Evolutionary conservation across 2,113 vertebrate species (phyloP), one percentile per base, ranked within the genome.

Genomic region (Proterorhinus semilunaris): DNA sequence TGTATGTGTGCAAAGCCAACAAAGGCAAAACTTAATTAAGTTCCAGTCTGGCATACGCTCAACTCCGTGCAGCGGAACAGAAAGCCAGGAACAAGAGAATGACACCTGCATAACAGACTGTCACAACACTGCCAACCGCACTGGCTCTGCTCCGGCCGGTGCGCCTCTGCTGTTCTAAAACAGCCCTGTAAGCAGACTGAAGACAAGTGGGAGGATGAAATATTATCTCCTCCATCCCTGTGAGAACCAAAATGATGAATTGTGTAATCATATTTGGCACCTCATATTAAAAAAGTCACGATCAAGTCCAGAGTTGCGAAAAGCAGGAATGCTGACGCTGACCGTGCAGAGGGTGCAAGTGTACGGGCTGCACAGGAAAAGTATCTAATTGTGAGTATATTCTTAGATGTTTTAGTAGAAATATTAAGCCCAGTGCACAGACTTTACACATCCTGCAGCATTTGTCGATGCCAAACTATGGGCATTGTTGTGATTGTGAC

Each of bases 191-290:
- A 90, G 82, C 88, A 87, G 71, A 85, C 72, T 75, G 50, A 65
- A 74, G 84, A 85, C 86, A 85, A 82, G 85, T 81, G 71, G 83
- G 77, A 85, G 74, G 86, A 87, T 81, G 82, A 83, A 83, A 83
- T 73, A 65, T 79, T 71, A 59, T 71, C 76, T 81, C 67, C 68
- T 57, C 69, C 69, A 71, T 63, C 68, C 79, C 71, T 15, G 48
- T 62, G 82, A 79, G 75, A 17, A 55, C 73, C 71, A 68, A 83
- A 88, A 87, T 91, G 87, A 90, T 91, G 83, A 89, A 90, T 87
- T 87, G 88, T 80, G 78, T 84, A 85, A 86, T 83, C 80, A 68
- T 79, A 73, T 83, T 86, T 82, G 86, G 85, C 85, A 83, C 67
- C 75, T 82, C 59, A 81, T 86, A 83, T 88, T 81, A 80, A 81